Conservation (phyloP, 37 sponge, comb jelly and placozoan genomes). For the Oopsacas minuta region DNA sequence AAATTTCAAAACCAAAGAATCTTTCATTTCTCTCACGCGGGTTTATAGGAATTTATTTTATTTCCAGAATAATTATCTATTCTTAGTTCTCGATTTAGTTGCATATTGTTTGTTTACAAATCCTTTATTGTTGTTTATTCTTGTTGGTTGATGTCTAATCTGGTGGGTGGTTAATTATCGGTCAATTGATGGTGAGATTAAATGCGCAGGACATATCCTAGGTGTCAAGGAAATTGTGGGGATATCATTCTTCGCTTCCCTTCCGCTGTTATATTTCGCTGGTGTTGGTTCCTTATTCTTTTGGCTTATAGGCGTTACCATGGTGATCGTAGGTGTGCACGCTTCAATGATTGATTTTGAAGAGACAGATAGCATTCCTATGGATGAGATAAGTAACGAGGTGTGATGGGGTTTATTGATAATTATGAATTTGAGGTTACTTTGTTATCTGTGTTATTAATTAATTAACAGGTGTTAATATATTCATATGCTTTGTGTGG, state of each 20-base stretch:
- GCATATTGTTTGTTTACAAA: background rate
- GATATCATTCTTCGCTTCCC: background rate
- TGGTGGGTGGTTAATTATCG: background rate
- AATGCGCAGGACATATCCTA: background rate
- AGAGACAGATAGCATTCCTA: background rate
- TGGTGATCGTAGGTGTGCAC: background rate
- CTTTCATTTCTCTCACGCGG: background rate
- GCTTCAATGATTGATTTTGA: background rate
- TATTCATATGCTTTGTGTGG: no score
- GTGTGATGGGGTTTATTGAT: background rate
- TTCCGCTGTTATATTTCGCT: background rate
- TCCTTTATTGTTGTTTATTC: background rate
- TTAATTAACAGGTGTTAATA: no score
- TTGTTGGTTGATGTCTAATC: background rate
- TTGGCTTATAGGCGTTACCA: constrained; percentile 4
- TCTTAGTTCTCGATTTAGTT: background rate
- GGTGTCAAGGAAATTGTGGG: constrained; percentile 2
- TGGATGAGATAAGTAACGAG: background rate
- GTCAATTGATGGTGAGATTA: constrained; percentile 7
- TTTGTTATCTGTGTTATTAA: background rate
- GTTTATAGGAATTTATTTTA: background rate
- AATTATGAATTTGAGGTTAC: background rate
- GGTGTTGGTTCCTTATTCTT: background rate
- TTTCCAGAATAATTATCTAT: background rate
- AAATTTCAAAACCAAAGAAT: background rate